These are phyloP conservation scores for Apotomis turbidana DNA, from an alignment of 2,888 invertebrate species.

Conservation along the genomic window DNA sequence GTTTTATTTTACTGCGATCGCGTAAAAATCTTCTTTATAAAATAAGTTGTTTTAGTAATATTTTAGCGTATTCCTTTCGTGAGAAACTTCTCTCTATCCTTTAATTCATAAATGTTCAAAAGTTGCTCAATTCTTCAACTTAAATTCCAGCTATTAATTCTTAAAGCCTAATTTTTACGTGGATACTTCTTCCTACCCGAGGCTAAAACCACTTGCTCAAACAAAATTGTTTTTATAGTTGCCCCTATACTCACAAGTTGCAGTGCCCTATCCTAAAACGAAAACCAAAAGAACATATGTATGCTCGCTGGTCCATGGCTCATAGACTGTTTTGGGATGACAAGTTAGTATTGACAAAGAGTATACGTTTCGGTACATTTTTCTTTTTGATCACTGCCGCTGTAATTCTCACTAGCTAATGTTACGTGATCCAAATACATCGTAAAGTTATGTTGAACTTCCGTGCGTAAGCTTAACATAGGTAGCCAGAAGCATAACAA, in stretches of 20 bases:
- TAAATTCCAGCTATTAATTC: neutral
- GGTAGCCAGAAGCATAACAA: conserved; percentile 1
- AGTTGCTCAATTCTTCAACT: too few relatives aligned
- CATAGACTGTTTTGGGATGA: conserved; percentile 10
- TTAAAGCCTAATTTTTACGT: conserved; percentile 15
- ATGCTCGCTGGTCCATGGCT: neutral
- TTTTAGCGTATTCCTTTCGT: too few relatives aligned
- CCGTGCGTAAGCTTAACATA: conserved; percentile 20
- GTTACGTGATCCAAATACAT: conserved; percentile 38
- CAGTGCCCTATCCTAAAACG: conserved; percentile 33
- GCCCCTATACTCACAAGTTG: conserved; percentile 56
- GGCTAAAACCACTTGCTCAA: conserved; percentile 65
- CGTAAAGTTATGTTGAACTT: conserved; percentile 26
- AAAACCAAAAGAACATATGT: neutral
- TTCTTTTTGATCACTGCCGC: conserved; percentile 32
- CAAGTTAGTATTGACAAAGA: conserved; percentile 56
- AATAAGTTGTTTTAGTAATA: too few relatives aligned
- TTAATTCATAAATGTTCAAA: too few relatives aligned
- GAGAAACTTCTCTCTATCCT: too few relatives aligned
- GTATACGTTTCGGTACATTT: conserved; percentile 50
- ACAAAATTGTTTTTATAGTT: conserved; percentile 63
- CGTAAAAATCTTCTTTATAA: too few relatives aligned
- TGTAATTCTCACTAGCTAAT: conserved; percentile 36
- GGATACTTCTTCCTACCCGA: conserved; percentile 30
- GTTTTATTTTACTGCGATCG: too few relatives aligned